phyloP scores from a whole-genome alignment of 1,140 invertebrate species.

The Drosophila persimilis region DNA sequence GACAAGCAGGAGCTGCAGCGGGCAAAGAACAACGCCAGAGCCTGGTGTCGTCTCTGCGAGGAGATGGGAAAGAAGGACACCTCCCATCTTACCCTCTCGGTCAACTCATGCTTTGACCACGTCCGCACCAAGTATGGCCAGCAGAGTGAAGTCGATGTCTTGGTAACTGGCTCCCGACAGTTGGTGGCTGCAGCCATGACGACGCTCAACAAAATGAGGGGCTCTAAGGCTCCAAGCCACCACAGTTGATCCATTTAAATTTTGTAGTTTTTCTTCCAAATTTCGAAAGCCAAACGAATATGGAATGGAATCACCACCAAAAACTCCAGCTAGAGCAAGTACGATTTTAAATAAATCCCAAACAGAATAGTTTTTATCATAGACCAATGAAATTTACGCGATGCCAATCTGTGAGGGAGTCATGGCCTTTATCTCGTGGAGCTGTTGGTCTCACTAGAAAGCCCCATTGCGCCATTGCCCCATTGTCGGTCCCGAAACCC shows the following conservation, averaged over 20 bases:
- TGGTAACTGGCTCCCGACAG: slow-evolving; percentile 96
- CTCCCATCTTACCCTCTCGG: slow-evolving; percentile 50
- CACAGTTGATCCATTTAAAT: not conserved
- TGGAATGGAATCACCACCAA: too few species aligned
- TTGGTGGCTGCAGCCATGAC: slow-evolving; percentile 91
- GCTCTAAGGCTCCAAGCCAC: not conserved
- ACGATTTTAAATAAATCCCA: too few species aligned
- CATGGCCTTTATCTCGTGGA: too few species aligned
- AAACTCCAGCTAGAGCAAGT: too few species aligned
- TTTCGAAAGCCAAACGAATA: too few species aligned
- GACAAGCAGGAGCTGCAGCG: slow-evolving; percentile 84
- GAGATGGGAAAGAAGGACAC: slow-evolving; percentile 57
- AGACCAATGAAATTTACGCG: too few species aligned
- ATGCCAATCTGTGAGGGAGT: too few species aligned
- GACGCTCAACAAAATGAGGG: slow-evolving; percentile 42
- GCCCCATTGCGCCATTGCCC: too few species aligned
- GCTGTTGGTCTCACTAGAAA: too few species aligned
- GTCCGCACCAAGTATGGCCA: slow-evolving; percentile 66
- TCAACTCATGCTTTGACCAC: slow-evolving; percentile 63
- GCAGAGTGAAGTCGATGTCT: slow-evolving; percentile 85
- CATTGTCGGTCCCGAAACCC: too few species aligned
- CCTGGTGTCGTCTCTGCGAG: slow-evolving; percentile 85
- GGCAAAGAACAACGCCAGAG: slow-evolving; percentile 85
- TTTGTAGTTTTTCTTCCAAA: too few species aligned
- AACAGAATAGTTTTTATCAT: too few species aligned